Percentiles rank a stretch among this genome's conserved stretches.
Evolutionary conservation across 1,140 invertebrate genomes (phyloP).

Genomic region (Danaus melanippus): DNA sequence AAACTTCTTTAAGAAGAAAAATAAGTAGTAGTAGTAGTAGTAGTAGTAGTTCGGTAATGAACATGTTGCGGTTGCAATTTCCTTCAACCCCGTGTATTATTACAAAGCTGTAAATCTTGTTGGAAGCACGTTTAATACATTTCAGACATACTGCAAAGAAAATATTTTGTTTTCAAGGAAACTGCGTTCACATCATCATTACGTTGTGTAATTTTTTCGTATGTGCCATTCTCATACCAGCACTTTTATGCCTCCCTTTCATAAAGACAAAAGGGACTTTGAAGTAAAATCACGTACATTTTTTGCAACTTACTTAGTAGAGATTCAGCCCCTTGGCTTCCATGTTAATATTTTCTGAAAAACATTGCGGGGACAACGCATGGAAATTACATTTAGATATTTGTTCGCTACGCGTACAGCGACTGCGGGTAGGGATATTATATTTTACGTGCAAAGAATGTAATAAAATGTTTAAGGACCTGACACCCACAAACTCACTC

Average conservation of each 20-base stretch:
- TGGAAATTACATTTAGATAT: constrained; percentile 72
- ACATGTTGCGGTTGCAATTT: constrained; percentile 16
- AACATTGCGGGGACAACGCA: constrained; percentile 69
- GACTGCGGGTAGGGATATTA: constrained; percentile 66
- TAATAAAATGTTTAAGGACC: constrained; percentile 64
- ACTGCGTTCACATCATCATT: constrained; percentile 69
- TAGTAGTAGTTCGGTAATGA: constrained; percentile 24
- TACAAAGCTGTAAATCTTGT: constrained; percentile 40
- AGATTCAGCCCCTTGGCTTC: constrained; percentile 67
- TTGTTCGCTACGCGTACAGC: constrained; percentile 61
- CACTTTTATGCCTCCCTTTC: constrained; percentile 68
- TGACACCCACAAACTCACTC: constrained; percentile 29
- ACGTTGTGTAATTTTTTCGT: constrained; percentile 68
- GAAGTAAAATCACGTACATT: constrained; percentile 72
- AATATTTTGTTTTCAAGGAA: constrained; percentile 64
- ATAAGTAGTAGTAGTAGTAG: constrained; percentile 11
- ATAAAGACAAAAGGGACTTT: constrained; percentile 72
- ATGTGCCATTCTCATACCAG: constrained; percentile 65
- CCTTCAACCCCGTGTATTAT: constrained; percentile 14
- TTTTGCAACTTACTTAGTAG: constrained; percentile 72
- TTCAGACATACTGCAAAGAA: constrained; percentile 62
- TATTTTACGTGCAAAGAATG: constrained; percentile 70
- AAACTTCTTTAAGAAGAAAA: constrained; percentile 22
- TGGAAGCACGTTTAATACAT: constrained; percentile 43
- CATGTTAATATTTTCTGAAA: constrained; percentile 71